These are phyloP conservation scores for Trachymyrmex cornetzi DNA, from an alignment of 1,140 invertebrate species.

Conservation along the genomic window DNA sequence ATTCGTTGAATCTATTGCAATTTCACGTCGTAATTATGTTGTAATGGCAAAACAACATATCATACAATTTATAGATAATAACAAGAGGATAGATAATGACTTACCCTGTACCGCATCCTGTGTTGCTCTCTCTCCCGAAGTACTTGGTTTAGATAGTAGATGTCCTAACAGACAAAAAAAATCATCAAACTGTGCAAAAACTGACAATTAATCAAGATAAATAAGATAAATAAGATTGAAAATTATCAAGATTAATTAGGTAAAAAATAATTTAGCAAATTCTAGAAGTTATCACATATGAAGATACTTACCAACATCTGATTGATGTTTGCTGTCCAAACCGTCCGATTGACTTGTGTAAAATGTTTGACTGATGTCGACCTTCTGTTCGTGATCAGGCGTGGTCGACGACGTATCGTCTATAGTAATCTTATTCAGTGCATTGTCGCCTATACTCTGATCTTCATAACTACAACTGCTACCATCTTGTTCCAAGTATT, in stretches of 20 bases:
- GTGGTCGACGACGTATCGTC: slow-evolving; percentile 82
- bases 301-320: slow-evolving; percentile 83
- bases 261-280: slow-evolving; percentile 4
- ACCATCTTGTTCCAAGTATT: slow-evolving; percentile 85
- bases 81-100: slow-evolving; percentile 73
- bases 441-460: slow-evolving; percentile 82
- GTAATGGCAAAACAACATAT: slow-evolving; percentile 39
- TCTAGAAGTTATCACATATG: slow-evolving; percentile 39
- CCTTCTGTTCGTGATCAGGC: slow-evolving; percentile 83
- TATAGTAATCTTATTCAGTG: slow-evolving; percentile 80
- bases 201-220: slow-evolving; percentile 27
- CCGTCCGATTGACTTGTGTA: slow-evolving; percentile 84
- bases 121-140: slow-evolving; percentile 84
- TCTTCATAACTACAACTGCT: slow-evolving; percentile 87
- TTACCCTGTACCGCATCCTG: slow-evolving; percentile 86
- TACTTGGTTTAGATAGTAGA: slow-evolving; percentile 85
- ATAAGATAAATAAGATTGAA: slow-evolving; percentile 17
- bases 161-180: slow-evolving; percentile 81
- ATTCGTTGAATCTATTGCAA: slow-evolving; percentile 11
- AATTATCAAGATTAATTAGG: too few relatives aligned
- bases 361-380: slow-evolving; percentile 85
- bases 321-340: slow-evolving; percentile 82
- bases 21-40: background rate
- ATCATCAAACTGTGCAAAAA: slow-evolving; percentile 2
- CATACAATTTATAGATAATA: slow-evolving; percentile 26